Evolutionary conservation across 2,888 invertebrate species (phyloP), one percentile per base, ranked within the genome.

Genomic region (Eubasilissa splendida): DNA sequence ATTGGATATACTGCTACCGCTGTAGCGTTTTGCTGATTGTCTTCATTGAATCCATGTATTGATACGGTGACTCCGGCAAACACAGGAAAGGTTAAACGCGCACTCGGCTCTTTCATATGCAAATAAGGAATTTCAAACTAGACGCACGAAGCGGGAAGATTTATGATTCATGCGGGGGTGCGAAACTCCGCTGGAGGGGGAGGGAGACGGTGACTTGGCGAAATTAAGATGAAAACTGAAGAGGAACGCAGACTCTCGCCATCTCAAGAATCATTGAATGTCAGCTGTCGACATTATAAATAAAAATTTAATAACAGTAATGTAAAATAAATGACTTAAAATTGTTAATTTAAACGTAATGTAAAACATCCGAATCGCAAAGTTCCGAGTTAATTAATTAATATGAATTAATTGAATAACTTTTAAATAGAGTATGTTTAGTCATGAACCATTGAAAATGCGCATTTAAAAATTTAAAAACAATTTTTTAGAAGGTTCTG

Each of bases 41-140:
- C 60, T 63, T 63, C 75, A 11, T 76, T 52, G 63, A 63, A 76
- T 60, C 75, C 60, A 33, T 76, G 42, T 66, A 66, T 50, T 66
- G 66, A 66, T 66, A 66, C 66, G 66, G 42, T 76, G 31, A 50
- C 31, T 14, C 50, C 4, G 7, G 63, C 75, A 76, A 76, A 76
- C 75, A 76, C 63, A 53, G 63, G 75, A 63, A 63, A 76, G 75
- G 60, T 76, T 75, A 76, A 76, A 76, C 75, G 75, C 52, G 60
- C 63, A 52, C 75, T 60, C 22, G 63, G 75, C 60, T 63, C 75
- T 76, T 76, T 76, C 63, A 76, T 63, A 76, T 76, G 75, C 75
- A 76, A 76, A 76, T 76, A 60, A 31, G 75, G 52, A 76, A 76
- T 63, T 76, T 63, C 75, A 63, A 63, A 76, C 50, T 63, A 52